Conservation (phyloP, 2,797 vertebrate species). For the Spatula versicolor region DNA sequence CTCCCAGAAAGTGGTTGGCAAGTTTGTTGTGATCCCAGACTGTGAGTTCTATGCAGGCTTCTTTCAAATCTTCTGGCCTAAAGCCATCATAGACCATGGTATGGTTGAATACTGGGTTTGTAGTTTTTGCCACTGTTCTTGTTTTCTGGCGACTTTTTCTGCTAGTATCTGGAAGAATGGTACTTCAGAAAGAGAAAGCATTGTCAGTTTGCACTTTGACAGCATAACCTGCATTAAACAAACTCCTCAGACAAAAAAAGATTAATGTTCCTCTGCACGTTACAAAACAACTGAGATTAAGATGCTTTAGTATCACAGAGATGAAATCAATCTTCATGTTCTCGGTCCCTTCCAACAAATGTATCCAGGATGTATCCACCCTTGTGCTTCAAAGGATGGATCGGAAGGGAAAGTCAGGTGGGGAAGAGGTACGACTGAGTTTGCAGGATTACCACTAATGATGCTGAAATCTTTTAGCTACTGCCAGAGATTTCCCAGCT, state of each 20-base stretch:
- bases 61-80: conserved; percentile 85
- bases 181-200: conserved; percentile 75
- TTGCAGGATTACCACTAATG: neutral
- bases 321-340: neutral
- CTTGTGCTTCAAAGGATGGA: neutral
- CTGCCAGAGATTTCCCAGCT: neutral
- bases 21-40: conserved; percentile 94
- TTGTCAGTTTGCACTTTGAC: neutral
- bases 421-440: neutral
- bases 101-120: conserved; percentile 92
- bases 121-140: conserved; percentile 85
- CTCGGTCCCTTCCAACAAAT: neutral
- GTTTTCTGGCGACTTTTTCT: conserved; percentile 91
- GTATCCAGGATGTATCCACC: neutral
- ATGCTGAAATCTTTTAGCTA: neutral
- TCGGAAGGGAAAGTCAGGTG: neutral
- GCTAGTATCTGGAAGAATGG: conserved; percentile 89
- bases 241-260: neutral
- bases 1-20: conserved; percentile 90
- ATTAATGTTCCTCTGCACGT: neutral
- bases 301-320: neutral
- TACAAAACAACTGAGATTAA: neutral
- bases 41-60: conserved; percentile 91
- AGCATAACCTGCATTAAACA: neutral
- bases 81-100: conserved; percentile 96